Conservation (phyloP, 2,113 vertebrate species). For the Clarias magur region DNA sequence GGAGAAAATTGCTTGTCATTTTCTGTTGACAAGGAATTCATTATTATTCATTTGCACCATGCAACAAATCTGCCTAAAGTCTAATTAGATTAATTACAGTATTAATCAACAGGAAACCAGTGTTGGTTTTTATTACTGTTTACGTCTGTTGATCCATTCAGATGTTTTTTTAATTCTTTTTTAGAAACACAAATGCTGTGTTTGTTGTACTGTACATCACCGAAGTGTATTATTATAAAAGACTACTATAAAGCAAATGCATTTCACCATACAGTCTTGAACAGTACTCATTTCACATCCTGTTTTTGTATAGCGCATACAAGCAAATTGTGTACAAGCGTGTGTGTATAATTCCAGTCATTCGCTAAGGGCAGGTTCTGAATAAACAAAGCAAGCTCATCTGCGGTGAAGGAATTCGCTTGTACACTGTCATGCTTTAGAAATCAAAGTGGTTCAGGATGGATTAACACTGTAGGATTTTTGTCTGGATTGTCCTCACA, state of each 20-base stretch:
- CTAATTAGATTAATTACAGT: conserved; percentile 62
- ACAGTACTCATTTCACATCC: background rate
- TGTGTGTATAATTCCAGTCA: background rate
- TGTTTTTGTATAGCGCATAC: background rate
- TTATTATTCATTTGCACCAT: conserved; percentile 55
- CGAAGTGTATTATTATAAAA: background rate
- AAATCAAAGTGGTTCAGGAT: conserved; percentile 48
- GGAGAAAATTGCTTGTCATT: conserved; percentile 2
- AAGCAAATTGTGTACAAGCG: background rate
- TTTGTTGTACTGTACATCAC: background rate
- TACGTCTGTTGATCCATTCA: background rate
- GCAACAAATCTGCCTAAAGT: conserved; percentile 55
- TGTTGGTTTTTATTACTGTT: conserved; percentile 15
- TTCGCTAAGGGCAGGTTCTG: background rate
- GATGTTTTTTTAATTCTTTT: background rate
- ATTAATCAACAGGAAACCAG: conserved; percentile 53
- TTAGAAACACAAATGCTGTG: background rate
- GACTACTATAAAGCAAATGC: background rate
- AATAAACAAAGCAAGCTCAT: background rate
- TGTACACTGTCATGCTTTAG: conserved; percentile 47
- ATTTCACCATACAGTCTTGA: background rate
- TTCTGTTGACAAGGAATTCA: conserved; percentile 30
- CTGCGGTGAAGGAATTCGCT: conserved; percentile 57
- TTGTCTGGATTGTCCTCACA: background rate
- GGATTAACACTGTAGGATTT: background rate